Conservation (phyloP, 2,113 vertebrate species). For the Prinia subflava region DNA sequence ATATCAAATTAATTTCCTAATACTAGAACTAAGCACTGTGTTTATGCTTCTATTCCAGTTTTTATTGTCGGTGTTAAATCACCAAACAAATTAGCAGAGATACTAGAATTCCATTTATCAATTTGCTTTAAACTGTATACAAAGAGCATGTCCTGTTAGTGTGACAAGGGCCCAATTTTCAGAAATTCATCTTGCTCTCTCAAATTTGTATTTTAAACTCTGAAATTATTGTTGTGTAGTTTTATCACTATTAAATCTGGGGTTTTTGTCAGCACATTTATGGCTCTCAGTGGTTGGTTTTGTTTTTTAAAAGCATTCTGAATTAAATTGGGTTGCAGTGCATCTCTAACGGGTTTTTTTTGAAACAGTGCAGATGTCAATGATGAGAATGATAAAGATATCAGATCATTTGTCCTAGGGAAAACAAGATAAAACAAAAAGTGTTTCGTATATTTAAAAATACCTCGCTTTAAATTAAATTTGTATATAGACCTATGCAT, state of each 20-base stretch:
- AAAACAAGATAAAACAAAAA: constrained; percentile 44
- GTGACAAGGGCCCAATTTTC: constrained; percentile 70
- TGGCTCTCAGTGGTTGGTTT: background rate
- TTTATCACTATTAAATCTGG: background rate
- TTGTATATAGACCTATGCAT: constrained; percentile 34
- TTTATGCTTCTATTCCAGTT: constrained; percentile 81
- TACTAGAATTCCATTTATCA: constrained; percentile 64
- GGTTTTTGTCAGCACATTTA: background rate
- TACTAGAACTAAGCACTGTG: constrained; percentile 76
- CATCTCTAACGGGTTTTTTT: background rate
- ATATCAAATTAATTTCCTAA: constrained; percentile 74
- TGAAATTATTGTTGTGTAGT: background rate
- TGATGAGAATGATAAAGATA: constrained; percentile 37
- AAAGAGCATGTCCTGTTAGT: constrained; percentile 64
- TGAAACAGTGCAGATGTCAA: background rate
- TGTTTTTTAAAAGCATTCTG: constrained; percentile 24
- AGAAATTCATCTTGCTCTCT: constrained; percentile 48
- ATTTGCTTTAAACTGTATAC: constrained; percentile 56
- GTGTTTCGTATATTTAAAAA: constrained; percentile 60
- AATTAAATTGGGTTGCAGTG: constrained; percentile 29
- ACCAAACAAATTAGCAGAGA: constrained; percentile 71
- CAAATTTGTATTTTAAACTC: background rate
- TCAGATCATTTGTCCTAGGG: constrained; percentile 27
- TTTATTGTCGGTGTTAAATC: constrained; percentile 60
- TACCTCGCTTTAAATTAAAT: constrained; percentile 56